phyloP scores from a whole-genome alignment of 1,140 invertebrate species.

The Callitettix versicolor region DNA sequence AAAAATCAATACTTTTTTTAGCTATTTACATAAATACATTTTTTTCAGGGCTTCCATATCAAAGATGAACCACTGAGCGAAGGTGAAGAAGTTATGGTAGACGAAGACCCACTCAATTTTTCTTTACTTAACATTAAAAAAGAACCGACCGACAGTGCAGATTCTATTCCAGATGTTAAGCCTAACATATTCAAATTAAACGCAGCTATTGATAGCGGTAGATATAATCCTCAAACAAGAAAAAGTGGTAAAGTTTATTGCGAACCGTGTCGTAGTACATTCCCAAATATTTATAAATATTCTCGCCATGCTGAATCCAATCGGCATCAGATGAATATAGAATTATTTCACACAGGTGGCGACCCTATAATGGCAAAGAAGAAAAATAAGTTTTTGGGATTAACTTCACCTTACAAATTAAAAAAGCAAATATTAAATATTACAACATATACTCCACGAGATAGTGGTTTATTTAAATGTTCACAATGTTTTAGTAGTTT shows the following conservation, averaged over 20 bases:
- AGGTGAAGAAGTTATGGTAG: slow-evolving; percentile 17
- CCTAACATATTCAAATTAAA: slow-evolving; percentile 1
- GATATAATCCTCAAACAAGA: slow-evolving; percentile 9
- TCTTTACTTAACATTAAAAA: slow-evolving; percentile 24
- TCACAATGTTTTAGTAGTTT: not conserved
- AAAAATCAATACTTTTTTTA: not conserved
- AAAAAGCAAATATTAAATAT: too few relatives aligned
- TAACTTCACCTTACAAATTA: too few relatives aligned
- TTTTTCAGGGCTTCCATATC: slow-evolving; percentile 25
- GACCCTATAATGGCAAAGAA: not conserved
- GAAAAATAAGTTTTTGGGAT: not conserved
- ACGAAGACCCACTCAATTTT: slow-evolving; percentile 16
- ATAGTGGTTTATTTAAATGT: not conserved
- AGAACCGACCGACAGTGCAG: slow-evolving; percentile 15
- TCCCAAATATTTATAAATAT: slow-evolving; percentile 26
- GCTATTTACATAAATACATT: not conserved
- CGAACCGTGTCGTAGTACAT: slow-evolving; percentile 29
- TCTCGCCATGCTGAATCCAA: slow-evolving; percentile 25
- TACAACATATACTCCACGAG: too few relatives aligned
- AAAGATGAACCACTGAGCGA: slow-evolving; percentile 31
- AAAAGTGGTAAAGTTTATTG: slow-evolving; percentile 21
- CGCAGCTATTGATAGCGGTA: slow-evolving; percentile 19
- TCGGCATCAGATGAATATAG: slow-evolving; percentile 15
- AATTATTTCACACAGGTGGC: slow-evolving; percentile 6
- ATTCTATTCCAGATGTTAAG: slow-evolving; percentile 1